phyloP scores from a whole-genome alignment of 2,888 invertebrate genomes.

The Volucella zonaria region DNA sequence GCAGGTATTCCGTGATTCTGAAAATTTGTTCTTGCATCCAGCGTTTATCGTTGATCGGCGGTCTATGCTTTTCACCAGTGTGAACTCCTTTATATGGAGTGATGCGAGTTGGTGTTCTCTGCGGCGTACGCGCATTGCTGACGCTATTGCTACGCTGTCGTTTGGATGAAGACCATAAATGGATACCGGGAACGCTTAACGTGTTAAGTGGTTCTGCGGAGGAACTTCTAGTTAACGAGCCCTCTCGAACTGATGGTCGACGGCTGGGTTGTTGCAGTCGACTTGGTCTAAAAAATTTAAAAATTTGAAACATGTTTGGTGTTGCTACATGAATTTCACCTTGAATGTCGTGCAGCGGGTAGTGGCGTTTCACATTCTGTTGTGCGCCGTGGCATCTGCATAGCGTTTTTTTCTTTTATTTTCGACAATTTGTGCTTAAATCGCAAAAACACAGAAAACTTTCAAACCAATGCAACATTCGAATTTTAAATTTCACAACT shows the following conservation, averaged over 20 bases:
- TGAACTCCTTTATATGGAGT: conserved; percentile 53
- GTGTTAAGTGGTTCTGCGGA: conserved; percentile 44
- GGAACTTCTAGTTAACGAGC: conserved; percentile 32
- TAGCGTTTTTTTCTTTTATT: conserved; percentile 35
- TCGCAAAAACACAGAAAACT: too few species aligned
- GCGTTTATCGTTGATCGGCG: conserved; percentile 79
- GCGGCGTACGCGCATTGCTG: conserved; percentile 72
- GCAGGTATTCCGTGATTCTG: conserved; percentile 78
- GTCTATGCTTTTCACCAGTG: conserved; percentile 78
- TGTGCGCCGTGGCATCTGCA: conserved; percentile 79
- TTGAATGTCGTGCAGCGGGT: conserved; percentile 75
- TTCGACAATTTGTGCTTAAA: background rate
- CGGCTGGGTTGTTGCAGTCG: conserved; percentile 76
- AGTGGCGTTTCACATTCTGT: conserved; percentile 77
- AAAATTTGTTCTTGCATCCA: conserved; percentile 79
- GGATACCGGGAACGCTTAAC: background rate
- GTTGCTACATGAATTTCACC: conserved; percentile 68
- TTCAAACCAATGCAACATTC: too few species aligned
- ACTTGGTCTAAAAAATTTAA: conserved; percentile 74
- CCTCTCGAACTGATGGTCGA: conserved; percentile 73
- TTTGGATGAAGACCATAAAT: conserved; percentile 44
- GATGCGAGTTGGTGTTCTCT: conserved; percentile 71
- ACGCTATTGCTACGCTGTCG: conserved; percentile 72
- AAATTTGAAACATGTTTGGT: conserved; percentile 15
- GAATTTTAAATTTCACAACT: too few species aligned